phyloP scores from a whole-genome alignment of 2,888 invertebrate genomes.

The Brachyopa scutellaris region DNA sequence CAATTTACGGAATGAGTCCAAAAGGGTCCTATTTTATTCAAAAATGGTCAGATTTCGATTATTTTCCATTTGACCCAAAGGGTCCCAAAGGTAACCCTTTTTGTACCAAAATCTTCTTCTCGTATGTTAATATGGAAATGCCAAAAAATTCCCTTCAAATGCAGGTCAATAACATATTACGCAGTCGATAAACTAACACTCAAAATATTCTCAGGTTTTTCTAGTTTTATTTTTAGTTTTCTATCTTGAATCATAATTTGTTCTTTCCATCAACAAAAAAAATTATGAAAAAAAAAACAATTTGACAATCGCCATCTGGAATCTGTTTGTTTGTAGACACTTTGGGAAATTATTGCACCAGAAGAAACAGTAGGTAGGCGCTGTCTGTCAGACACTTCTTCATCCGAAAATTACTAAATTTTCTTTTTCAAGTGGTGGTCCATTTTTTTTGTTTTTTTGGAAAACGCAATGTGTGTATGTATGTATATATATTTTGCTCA shows the following conservation, averaged over 20 bases:
- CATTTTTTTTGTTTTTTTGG: not conserved
- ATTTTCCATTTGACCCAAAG: too few species aligned
- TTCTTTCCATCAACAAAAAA: conserved; percentile 21
- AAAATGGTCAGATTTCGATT: too few species aligned
- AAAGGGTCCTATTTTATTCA: too few species aligned
- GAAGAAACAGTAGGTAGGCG: conserved; percentile 13
- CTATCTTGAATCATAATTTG: conserved; percentile 12
- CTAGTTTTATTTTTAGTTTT: conserved; percentile 27
- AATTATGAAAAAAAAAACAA: conserved; percentile 1
- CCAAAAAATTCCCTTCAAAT: conserved; percentile 15
- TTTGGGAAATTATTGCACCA: conserved; percentile 28
- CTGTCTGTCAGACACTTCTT: conserved; percentile 28
- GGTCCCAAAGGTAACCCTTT: too few species aligned
- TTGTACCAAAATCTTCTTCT: too few species aligned
- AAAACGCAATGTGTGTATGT: not conserved
- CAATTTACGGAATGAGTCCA: too few species aligned
- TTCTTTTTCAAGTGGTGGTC: conserved; percentile 55
- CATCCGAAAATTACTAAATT: conserved; percentile 18
- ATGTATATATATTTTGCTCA: conserved; percentile 38
- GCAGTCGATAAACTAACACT: conserved; percentile 15
- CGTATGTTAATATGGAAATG: too few species aligned
- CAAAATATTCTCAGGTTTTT: not conserved
- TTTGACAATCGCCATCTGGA: conserved; percentile 59
- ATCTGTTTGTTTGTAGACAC: conserved; percentile 44
- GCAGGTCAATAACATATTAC: conserved; percentile 44